Conservation (phyloP, 2,113 vertebrate species). For the Bos indicus region DNA sequence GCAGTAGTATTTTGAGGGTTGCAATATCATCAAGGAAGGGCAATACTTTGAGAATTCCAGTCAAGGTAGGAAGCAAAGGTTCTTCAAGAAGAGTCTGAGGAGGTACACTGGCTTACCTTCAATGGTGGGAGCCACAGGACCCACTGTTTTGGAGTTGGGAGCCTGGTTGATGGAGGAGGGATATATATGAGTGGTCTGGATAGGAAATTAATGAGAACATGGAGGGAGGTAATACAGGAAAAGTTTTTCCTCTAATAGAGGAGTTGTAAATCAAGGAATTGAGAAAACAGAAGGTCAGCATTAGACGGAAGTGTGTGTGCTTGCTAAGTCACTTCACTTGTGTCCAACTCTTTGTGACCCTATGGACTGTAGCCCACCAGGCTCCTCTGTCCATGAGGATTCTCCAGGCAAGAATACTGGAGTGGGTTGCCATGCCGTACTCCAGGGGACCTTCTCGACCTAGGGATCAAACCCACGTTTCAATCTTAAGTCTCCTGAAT, state of each 20-base stretch:
- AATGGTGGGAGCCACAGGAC: too few species aligned
- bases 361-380: neutral
- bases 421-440: neutral
- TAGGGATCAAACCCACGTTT: neutral
- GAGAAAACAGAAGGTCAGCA: neutral
- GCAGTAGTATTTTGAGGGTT: neutral
- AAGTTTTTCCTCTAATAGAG: neutral
- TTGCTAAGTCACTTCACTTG: neutral
- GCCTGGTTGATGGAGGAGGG: accelerated
- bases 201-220: neutral
- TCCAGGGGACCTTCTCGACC: neutral
- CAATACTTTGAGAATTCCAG: neutral
- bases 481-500: neutral
- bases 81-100: neutral
- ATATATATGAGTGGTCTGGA: neutral
- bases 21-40: neutral
- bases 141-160: neutral
- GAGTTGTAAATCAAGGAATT: neutral
- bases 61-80: neutral
- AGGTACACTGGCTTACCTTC: neutral
- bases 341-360: neutral
- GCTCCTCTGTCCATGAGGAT: neutral
- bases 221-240: neutral
- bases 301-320: neutral
- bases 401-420: neutral